Conservation (phyloP, 2,113 vertebrate species). For the Naja naja region DNA sequence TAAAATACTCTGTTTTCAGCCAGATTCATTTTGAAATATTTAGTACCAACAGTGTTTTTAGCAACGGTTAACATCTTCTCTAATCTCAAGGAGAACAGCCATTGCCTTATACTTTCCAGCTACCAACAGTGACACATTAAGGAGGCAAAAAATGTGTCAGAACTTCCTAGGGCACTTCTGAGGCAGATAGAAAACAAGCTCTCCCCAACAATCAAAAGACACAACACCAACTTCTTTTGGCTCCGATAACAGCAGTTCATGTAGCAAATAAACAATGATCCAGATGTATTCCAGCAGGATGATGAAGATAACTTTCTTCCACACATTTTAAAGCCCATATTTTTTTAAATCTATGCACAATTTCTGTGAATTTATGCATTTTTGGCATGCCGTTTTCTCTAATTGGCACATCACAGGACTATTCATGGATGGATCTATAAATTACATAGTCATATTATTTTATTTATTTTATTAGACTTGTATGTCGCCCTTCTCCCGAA, state of each 20-base stretch:
- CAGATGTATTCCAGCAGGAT: background rate
- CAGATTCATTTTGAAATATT: background rate
- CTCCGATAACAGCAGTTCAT: background rate
- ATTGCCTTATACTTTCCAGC: background rate
- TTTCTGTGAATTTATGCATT: background rate
- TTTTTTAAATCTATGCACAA: background rate
- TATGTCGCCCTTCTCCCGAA: too few relatives aligned
- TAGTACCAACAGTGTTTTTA: background rate
- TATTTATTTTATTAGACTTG: too few relatives aligned
- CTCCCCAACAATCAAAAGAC: background rate
- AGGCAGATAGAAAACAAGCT: background rate
- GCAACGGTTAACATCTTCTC: background rate
- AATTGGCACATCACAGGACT: background rate
- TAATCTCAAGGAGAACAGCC: background rate
- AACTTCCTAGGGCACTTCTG: background rate
- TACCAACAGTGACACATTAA: background rate
- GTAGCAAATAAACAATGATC: background rate
- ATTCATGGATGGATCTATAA: background rate
- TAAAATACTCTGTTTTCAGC: background rate
- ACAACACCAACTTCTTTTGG: background rate
- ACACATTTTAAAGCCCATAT: background rate
- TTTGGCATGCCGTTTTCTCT: background rate
- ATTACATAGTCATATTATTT: background rate
- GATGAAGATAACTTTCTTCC: background rate
- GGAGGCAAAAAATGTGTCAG: background rate